Evolutionary conservation across 2,888 invertebrate genomes (phyloP).

Genomic region (Holacanthella duospinosa): DNA sequence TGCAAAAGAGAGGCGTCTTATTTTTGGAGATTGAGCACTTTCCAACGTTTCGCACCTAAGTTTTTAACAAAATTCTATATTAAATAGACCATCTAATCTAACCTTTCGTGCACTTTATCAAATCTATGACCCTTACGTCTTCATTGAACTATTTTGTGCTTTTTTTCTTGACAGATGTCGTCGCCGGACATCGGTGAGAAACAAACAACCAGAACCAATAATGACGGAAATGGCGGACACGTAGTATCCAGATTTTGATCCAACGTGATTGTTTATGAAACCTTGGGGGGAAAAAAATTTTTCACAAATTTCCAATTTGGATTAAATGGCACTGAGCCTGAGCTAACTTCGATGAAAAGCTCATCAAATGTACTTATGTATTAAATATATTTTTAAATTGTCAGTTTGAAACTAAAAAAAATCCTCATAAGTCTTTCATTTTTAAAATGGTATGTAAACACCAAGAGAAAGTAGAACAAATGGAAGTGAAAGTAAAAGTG

Average conservation of each 20-base stretch:
- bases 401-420: no score
- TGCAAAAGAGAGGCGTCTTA: conserved; percentile 42
- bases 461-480: no score
- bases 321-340: no score
- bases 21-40: conserved; percentile 49
- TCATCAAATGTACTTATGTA: no score
- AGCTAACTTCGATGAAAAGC: no score
- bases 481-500: neutral
- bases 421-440: no score
- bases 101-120: no score
- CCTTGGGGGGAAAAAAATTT: no score
- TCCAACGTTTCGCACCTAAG: conserved; percentile 39
- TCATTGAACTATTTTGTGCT: conserved; percentile 35
- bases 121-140: conserved; percentile 35
- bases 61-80: no score
- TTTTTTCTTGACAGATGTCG: conserved; percentile 43
- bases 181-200: conserved; percentile 68
- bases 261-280: conserved; percentile 39
- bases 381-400: no score
- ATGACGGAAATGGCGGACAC: conserved; percentile 69
- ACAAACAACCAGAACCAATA: conserved; percentile 63
- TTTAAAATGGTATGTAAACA: no score
- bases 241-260: conserved; percentile 69
- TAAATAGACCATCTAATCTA: no score
- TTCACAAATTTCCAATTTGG: neutral